A percentile compares a stretch with the other conserved stretches of the same genome.
These are phyloP conservation scores for Setipinna tenuifilis DNA, from an alignment of 2,797 vertebrate genomes.

Conservation along the genomic window DNA sequence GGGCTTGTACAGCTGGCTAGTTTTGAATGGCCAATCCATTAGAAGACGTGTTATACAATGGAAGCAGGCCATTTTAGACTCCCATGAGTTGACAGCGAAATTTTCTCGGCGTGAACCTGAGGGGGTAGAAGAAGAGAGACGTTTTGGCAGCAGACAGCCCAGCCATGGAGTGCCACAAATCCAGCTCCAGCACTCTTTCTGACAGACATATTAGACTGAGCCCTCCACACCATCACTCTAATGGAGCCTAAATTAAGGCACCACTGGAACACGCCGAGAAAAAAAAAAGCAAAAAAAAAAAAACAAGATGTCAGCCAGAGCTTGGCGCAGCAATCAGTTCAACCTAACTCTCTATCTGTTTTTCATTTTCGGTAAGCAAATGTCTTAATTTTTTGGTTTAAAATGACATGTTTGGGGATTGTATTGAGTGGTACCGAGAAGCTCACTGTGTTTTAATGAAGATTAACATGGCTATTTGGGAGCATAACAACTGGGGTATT, in stretches of 20 bases:
- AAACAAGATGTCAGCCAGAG: neutral
- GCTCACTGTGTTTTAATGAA: neutral
- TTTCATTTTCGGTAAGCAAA: neutral
- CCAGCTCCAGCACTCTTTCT: neutral
- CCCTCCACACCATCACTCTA: neutral
- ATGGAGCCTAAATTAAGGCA: neutral
- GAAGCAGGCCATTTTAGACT: slow-evolving; percentile 29
- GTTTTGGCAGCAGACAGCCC: neutral
- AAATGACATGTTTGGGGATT: neutral
- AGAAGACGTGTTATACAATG: slow-evolving; percentile 27
- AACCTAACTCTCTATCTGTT: neutral
- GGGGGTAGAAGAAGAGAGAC: slow-evolving; percentile 26
- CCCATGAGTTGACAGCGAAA: slow-evolving; percentile 39
- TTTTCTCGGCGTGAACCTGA: slow-evolving; percentile 34
- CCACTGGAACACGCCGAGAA: neutral
- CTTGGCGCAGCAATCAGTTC: neutral
- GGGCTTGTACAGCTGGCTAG: slow-evolving; percentile 29
- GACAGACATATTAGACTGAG: neutral
- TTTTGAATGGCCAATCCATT: slow-evolving; percentile 40
- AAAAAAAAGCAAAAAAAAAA: neutral
- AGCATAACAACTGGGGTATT: neutral
- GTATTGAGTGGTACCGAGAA: neutral
- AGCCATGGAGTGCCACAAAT: neutral
- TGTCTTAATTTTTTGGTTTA: neutral
- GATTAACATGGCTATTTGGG: neutral